Conservation (phyloP, 1,140 invertebrate genomes). For the Panonychus citri region DNA sequence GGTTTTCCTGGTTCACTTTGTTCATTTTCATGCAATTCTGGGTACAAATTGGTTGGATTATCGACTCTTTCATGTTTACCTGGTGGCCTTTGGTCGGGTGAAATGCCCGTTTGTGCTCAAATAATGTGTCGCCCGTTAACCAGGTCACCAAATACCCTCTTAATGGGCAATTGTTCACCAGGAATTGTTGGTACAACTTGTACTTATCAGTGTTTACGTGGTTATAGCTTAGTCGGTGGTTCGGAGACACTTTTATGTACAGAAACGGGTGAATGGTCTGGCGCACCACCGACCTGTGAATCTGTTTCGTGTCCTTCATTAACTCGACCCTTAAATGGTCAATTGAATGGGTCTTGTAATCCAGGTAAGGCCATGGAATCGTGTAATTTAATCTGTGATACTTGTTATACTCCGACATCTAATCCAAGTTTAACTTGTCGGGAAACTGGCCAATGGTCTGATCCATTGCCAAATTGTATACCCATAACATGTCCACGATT, state of each 20-base stretch:
- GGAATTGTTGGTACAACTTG: not conserved
- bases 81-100: not conserved
- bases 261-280: slow-evolving; percentile 4
- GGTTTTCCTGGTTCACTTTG: not conserved
- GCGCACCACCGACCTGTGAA: slow-evolving; percentile 3
- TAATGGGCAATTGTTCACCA: not conserved
- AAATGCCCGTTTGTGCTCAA: not conserved
- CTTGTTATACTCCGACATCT: slow-evolving; percentile 23
- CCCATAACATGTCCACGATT: not conserved
- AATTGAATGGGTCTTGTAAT: not conserved
- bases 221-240: not conserved
- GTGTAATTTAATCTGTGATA: slow-evolving; percentile 22
- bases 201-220: not conserved
- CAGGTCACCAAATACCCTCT: not conserved
- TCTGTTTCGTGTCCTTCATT: not conserved
- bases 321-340: not conserved
- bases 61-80: not conserved
- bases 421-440: slow-evolving; percentile 22
- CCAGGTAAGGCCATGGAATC: slow-evolving; percentile 15
- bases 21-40: not conserved
- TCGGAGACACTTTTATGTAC: slow-evolving; percentile 1
- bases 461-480: not conserved
- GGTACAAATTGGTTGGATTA: not conserved
- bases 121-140: not conserved
- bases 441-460: slow-evolving; percentile 23